Base-by-base conservation (phyloP, 2,797 vertebrate species). In the Takifugu ocellatus region DNA sequence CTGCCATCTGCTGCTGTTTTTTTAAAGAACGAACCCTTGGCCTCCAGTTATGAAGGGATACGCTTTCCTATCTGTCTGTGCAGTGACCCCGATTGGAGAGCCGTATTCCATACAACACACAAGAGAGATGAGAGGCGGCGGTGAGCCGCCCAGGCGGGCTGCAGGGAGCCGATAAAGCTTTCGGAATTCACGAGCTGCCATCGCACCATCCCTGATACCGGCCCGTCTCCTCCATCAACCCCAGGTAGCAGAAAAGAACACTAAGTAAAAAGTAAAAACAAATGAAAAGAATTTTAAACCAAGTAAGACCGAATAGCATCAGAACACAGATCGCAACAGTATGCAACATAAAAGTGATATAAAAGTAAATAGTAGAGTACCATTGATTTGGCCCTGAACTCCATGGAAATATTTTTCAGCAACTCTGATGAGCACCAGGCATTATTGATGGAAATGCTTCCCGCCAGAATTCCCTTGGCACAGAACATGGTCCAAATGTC, bases 21-120 rank as follows among this genome's bases (percentile, higher is more conserved):
- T 68, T 48, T 21, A 25, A 76, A 77, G 55, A n/a, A 56, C 77
- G 66, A 81, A 81, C 72, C 69, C 60, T 61, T 61, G 72, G 67
- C 68, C 60, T 83, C 50, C 66, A 75, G 81, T 83, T 76, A 82
- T 66, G 72, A 72, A 72, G 76, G 74, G 81, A 86, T 87, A 82
- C 72, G 73, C 75, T 72, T 81, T 80, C 70, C 81, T 84, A 85
- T 89, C 84, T 74, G 72, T 72, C 63, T 63, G 57, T 76, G 78
- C 74, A 70, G 16, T 88, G 86, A 90, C 86, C 89, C 84, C 81
- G 87, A 89, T 84, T 85, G 82, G 79, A 87, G 82, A 88, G 79
- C 77, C 79, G 82, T 87, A 90, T 86, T 86, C 82, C 89, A 72
- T 81, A 72, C 77, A 85, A 75, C 77, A 75, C 83, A 83, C 75